phyloP scores from a whole-genome alignment of 92 coral and sea anemone species.

The Actinernus sp. region DNA sequence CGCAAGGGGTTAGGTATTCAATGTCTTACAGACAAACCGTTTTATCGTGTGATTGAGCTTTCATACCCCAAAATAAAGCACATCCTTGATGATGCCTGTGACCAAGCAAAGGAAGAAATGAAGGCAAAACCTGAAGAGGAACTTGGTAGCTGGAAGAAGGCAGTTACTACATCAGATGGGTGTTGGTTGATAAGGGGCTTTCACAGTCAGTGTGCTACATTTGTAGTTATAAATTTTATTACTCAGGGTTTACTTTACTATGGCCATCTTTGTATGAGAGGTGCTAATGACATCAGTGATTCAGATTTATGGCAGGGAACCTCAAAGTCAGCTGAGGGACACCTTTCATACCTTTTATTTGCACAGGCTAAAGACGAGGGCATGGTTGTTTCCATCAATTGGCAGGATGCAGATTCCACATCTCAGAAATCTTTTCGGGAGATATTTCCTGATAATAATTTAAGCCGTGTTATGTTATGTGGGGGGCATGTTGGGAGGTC shows the following conservation, averaged over 20 bases:
- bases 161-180: slow-evolving; percentile 22
- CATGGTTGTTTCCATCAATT: slow-evolving; percentile 33
- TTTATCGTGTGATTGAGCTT: slow-evolving; percentile 11
- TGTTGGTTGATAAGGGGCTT: slow-evolving; percentile 24
- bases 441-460: slow-evolving; percentile 16
- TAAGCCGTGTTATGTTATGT: slow-evolving; percentile 36
- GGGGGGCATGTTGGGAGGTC: slow-evolving; percentile 3
- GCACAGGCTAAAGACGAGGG: slow-evolving; percentile 54
- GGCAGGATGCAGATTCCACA: slow-evolving; percentile 74
- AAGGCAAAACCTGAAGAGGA: neutral
- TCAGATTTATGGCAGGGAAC: slow-evolving; percentile 68
- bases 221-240: slow-evolving; percentile 48
- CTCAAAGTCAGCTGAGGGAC: slow-evolving; percentile 69
- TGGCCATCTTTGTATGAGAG: slow-evolving; percentile 70
- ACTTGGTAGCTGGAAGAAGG: slow-evolving; percentile 23
- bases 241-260: slow-evolving; percentile 59
- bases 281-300: slow-evolving; percentile 56
- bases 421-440: slow-evolving; percentile 42
- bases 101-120: slow-evolving; percentile 16
- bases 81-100: slow-evolving; percentile 22
- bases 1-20: slow-evolving; percentile 38
- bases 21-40: slow-evolving; percentile 2
- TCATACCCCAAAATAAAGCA: slow-evolving; percentile 10
- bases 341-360: slow-evolving; percentile 42
- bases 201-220: slow-evolving; percentile 60